Evolutionary conservation across 2,888 invertebrate genomes (phyloP).

Genomic region (Hermaeophaga mercurialis): DNA sequence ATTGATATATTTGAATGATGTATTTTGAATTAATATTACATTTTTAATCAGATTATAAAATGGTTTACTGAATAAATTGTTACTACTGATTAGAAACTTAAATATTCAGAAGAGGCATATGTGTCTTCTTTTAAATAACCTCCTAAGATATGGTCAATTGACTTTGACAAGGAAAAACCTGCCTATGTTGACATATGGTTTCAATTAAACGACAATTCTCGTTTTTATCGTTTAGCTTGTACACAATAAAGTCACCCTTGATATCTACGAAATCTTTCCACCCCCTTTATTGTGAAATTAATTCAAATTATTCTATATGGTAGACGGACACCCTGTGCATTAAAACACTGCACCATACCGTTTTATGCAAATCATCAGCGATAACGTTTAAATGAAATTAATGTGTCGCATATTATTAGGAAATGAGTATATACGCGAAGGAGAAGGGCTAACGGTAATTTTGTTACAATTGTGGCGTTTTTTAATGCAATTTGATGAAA

Average conservation of each 20-base stretch:
- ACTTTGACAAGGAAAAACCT: not conserved
- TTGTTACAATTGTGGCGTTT: not conserved
- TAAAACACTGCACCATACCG: conserved; percentile 21
- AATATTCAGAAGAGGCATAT: not conserved
- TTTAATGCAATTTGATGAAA: not conserved
- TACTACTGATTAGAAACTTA: no score
- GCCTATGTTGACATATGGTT: conserved; percentile 14
- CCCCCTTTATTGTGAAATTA: conserved; percentile 26
- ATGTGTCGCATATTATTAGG: not conserved
- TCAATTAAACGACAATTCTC: conserved; percentile 12
- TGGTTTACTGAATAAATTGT: no score
- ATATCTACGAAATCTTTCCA: conserved; percentile 29
- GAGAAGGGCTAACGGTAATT: not conserved
- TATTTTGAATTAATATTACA: no score
- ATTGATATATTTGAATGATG: no score
- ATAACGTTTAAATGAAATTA: conserved; percentile 1
- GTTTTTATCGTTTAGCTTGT: conserved; percentile 17
- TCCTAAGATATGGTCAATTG: conserved; percentile 7
- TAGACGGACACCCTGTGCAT: conserved; percentile 24
- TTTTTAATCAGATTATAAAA: no score
- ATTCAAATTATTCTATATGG: conserved; percentile 28
- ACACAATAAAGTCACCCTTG: conserved; percentile 9
- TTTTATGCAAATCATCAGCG: conserved; percentile 31
- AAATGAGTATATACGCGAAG: not conserved
- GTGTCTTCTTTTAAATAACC: not conserved